Conservation (phyloP, 2,888 invertebrate genomes). For the Deladenus siricidicola region DNA sequence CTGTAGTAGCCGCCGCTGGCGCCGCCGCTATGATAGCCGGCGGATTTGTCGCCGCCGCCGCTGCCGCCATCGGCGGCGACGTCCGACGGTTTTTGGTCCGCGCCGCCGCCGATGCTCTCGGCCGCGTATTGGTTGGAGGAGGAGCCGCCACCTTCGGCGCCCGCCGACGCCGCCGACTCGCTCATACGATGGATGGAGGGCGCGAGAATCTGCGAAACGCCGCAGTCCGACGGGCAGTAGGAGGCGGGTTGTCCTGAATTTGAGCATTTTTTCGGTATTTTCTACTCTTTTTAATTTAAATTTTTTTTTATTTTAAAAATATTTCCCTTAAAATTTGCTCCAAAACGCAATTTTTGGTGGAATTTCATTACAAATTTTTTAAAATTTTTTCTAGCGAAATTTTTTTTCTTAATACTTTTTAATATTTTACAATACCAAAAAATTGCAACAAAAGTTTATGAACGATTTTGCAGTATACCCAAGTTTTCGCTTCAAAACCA, state of each 20-base stretch:
- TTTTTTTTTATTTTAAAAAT: not conserved
- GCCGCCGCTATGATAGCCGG: not conserved
- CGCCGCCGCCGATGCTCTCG: too few species aligned
- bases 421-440: too few species aligned
- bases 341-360: too few species aligned
- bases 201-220: slow-evolving; percentile 45
- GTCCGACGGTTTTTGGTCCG: not conserved
- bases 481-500: too few species aligned
- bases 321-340: not conserved
- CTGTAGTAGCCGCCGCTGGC: not conserved
- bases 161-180: not conserved
- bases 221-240: slow-evolving; percentile 49
- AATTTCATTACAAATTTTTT: too few species aligned
- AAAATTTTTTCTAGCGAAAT: too few species aligned
- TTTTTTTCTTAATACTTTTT: too few species aligned
- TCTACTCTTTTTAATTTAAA: not conserved
- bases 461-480: too few species aligned
- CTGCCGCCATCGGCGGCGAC: not conserved
- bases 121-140: too few species aligned
- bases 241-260: slow-evolving; percentile 43
- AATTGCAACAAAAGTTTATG: too few species aligned
- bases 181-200: slow-evolving; percentile 16
- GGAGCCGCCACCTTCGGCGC: not conserved
- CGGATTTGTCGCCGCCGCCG: not conserved
- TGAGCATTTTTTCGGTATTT: too few species aligned